These are phyloP conservation scores for Scarus forsteni DNA, from an alignment of 2,797 vertebrate genomes.

Conservation along the genomic window DNA sequence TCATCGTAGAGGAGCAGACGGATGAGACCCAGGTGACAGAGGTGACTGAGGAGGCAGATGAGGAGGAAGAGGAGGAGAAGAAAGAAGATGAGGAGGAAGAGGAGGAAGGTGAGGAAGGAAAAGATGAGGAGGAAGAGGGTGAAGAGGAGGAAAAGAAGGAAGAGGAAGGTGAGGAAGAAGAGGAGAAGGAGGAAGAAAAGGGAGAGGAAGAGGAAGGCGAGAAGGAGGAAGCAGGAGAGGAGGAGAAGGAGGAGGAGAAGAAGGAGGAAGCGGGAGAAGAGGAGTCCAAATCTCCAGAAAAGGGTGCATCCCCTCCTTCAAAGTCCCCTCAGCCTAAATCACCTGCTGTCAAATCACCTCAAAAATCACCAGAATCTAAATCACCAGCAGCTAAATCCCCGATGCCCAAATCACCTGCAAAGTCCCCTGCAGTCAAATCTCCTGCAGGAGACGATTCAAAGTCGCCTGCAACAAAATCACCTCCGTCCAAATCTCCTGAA, in stretches of 20 bases:
- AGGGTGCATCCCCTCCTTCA: constrained; percentile 52
- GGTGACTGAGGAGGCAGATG: constrained; percentile 89
- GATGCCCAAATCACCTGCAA: constrained; percentile 65
- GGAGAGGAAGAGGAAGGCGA: constrained; percentile 26
- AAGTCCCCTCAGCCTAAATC: constrained; percentile 74
- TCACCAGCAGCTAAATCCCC: constrained; percentile 71
- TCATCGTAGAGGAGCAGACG: constrained; percentile 93
- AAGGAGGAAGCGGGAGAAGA: constrained; percentile 49
- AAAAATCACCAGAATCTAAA: constrained; percentile 70
- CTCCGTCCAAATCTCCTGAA: constrained; percentile 69
- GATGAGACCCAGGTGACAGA: constrained; percentile 93
- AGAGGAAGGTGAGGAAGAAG: constrained; percentile 52
- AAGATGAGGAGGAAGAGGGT: constrained; percentile 30
- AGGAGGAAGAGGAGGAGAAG: constrained; percentile 85
- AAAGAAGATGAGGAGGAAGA: constrained; percentile 61
- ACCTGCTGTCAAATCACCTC: constrained; percentile 66
- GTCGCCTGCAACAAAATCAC: constrained; percentile 69
- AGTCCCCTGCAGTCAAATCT: constrained; percentile 67
- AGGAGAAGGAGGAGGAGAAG: neutral
- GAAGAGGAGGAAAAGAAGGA: constrained; percentile 12
- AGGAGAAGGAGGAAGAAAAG: constrained; percentile 22
- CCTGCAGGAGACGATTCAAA: constrained; percentile 68
- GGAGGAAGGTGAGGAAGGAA: constrained; percentile 61
- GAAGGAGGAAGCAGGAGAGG: constrained; percentile 8
- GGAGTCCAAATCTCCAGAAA: constrained; percentile 68